Conservation (phyloP, 2,888 invertebrate genomes). For the Lasioglossum pauxillum region DNA sequence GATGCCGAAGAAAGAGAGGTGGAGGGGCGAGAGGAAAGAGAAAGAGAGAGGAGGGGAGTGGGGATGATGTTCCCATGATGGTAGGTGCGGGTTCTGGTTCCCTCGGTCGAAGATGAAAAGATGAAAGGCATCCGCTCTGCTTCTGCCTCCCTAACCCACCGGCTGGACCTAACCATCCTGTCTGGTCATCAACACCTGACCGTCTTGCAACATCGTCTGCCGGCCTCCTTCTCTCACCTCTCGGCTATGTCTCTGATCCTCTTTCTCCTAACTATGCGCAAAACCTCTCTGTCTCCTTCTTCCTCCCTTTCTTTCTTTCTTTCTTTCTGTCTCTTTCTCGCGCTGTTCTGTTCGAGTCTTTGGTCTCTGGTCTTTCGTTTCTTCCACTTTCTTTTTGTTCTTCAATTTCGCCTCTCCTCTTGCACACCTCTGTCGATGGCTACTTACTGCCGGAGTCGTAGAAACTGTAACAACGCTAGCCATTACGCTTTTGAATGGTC, state of each 20-base stretch:
- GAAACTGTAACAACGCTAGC: too few species aligned
- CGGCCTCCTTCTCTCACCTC: slow-evolving; percentile 34
- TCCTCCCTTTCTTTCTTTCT: too few species aligned
- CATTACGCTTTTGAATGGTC: too few species aligned
- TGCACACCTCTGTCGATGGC: neutral
- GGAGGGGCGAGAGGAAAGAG: slow-evolving; percentile 7
- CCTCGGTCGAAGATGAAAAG: slow-evolving; percentile 78
- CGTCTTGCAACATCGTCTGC: slow-evolving; percentile 58
- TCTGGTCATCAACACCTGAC: slow-evolving; percentile 78
- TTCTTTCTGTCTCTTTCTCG: neutral
- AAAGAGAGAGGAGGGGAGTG: neutral
- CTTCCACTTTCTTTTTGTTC: neutral
- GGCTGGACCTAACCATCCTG: slow-evolving; percentile 66
- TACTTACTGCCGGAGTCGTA: too few species aligned
- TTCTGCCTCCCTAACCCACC: slow-evolving; percentile 54
- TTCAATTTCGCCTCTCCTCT: neutral
- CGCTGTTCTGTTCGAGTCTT: neutral
- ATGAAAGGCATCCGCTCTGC: slow-evolving; percentile 81
- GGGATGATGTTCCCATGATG: slow-evolving; percentile 58
- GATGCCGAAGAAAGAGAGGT: slow-evolving; percentile 10
- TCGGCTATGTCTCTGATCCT: neutral
- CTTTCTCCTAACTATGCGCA: slow-evolving; percentile 11
- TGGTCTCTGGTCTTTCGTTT: neutral
- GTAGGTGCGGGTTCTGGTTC: slow-evolving; percentile 62
- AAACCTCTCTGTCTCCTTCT: neutral